Conservation (phyloP, 92 coral and sea anemone genomes). For the Parazoanthus atlanticus region DNA sequence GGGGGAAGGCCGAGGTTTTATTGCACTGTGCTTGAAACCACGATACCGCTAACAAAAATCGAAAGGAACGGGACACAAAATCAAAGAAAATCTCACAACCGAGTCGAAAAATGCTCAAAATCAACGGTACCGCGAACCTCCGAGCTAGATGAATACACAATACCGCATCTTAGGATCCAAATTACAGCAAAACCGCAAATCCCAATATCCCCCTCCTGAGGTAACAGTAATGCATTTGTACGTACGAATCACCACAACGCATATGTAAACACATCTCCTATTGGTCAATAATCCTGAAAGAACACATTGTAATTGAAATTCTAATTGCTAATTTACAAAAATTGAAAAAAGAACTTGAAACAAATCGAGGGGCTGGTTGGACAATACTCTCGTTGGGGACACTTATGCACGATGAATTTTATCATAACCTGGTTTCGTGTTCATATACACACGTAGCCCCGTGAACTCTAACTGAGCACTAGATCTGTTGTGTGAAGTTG, state of each 20-base stretch:
- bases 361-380: not conserved
- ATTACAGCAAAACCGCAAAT: no score
- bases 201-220: not conserved
- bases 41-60: no score
- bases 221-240: not conserved
- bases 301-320: not conserved
- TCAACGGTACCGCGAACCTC: no score
- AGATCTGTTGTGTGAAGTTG: not conserved
- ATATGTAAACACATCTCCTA: not conserved
- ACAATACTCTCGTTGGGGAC: not conserved
- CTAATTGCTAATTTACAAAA: not conserved
- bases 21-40: no score
- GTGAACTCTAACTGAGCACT: no score
- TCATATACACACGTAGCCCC: no score
- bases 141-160: no score
- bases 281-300: not conserved
- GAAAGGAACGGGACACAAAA: no score
- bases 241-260: not conserved
- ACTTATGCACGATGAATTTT: not conserved
- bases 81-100: no score
- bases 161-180: no score
- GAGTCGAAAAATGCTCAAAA: no score
- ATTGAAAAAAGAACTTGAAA: not conserved
- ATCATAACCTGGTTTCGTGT: not conserved
- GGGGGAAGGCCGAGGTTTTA: no score